Percentiles rank a stretch among this genome's conserved stretches.
Conservation (phyloP, 2,113 vertebrate species). For the Chaetodon auriga region DNA sequence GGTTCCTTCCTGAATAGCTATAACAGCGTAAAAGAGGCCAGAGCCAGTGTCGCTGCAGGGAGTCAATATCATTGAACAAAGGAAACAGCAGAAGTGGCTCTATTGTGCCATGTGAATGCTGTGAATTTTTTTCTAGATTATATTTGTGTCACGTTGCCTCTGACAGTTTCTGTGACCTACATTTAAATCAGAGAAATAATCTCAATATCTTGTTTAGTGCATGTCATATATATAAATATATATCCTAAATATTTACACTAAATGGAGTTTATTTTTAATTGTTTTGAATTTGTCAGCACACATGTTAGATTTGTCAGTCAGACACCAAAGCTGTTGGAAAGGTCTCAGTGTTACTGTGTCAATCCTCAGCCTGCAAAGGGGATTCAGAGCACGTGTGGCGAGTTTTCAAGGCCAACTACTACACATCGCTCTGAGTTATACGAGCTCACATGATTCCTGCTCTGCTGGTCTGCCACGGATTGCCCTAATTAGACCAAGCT, state of each 20-base stretch:
- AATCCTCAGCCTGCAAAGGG: constrained; percentile 42
- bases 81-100: constrained; percentile 51
- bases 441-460: constrained; percentile 40
- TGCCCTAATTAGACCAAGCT: constrained; percentile 69
- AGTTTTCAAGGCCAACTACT: constrained; percentile 38
- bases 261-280: not conserved
- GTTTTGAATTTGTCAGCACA: not conserved
- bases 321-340: constrained; percentile 16
- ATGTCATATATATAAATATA: not conserved
- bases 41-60: constrained; percentile 16
- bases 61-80: constrained; percentile 53
- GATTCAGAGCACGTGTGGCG: constrained; percentile 33
- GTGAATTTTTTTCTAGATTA: constrained; percentile 65
- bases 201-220: constrained; percentile 15
- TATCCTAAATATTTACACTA: no score
- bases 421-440: constrained; percentile 35
- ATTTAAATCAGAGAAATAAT: constrained; percentile 61
- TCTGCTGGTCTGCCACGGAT: constrained; percentile 47
- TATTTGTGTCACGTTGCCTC: constrained; percentile 48
- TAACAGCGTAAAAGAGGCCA: constrained; percentile 17
- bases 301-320: constrained; percentile 4
- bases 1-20: not conserved
- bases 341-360: constrained; percentile 54
- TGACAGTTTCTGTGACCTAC: constrained; percentile 69
- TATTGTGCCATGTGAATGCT: constrained; percentile 65